Conservation (phyloP, 2,797 vertebrate species). For the Arrhamphus sclerolepis region DNA sequence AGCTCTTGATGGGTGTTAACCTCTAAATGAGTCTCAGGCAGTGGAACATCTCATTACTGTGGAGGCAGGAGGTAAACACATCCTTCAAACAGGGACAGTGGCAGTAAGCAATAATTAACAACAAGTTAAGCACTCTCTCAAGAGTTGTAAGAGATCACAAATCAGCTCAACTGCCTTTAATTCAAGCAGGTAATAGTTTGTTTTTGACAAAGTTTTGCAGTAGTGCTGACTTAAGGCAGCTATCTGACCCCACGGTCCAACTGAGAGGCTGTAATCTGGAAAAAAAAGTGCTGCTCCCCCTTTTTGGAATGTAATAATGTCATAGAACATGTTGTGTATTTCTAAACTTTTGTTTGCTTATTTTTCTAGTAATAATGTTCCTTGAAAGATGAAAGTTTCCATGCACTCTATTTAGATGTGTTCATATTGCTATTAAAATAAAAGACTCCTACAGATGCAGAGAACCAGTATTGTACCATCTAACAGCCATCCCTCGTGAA, state of each 20-base stretch:
- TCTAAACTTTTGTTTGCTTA: too few species aligned
- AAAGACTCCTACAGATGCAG: too few species aligned
- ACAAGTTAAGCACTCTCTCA: slow-evolving; percentile 55
- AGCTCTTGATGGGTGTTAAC: slow-evolving; percentile 53
- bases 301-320: too few species aligned
- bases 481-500: too few species aligned
- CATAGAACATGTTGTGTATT: too few species aligned
- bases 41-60: slow-evolving; percentile 65
- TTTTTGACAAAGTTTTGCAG: neutral
- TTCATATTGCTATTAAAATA: too few species aligned
- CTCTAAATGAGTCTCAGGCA: slow-evolving; percentile 55
- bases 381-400: too few species aligned
- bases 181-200: neutral
- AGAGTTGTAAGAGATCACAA: slow-evolving; percentile 13
- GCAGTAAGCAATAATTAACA: slow-evolving; percentile 64
- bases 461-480: too few species aligned
- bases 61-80: slow-evolving; percentile 60
- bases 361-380: too few species aligned
- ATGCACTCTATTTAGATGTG: too few species aligned
- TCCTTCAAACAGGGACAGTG: slow-evolving; percentile 47
- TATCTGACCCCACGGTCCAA: neutral
- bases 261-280: neutral
- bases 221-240: neutral
- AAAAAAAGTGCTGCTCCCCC: neutral
- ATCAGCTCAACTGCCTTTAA: neutral